Conservation (phyloP, 1,140 invertebrate genomes). For the Halyomorpha halys region DNA sequence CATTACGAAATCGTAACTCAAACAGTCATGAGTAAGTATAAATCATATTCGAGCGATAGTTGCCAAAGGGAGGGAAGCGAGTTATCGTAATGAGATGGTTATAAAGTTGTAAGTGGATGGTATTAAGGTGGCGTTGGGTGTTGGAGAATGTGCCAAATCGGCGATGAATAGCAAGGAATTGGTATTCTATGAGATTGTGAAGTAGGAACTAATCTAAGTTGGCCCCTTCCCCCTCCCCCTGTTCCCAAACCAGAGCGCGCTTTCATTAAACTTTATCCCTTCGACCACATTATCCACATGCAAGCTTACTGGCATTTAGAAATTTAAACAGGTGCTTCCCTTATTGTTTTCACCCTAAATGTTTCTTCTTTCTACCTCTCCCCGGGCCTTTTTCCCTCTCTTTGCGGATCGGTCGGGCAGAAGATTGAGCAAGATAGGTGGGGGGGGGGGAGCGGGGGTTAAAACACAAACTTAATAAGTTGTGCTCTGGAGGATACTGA, state of each 20-base stretch:
- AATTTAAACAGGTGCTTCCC: constrained; percentile 13
- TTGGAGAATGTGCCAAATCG: constrained; percentile 16
- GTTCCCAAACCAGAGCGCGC: constrained; percentile 6
- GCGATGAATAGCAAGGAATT: constrained; percentile 22
- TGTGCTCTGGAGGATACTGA: no score
- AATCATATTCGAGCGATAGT: no score
- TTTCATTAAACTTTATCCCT: constrained; percentile 22
- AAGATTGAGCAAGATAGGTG: no score
- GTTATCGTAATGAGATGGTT: constrained; percentile 1
- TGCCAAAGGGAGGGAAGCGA: no score
- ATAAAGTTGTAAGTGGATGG: constrained; percentile 17
- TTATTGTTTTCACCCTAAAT: no score
- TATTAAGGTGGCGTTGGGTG: neutral
- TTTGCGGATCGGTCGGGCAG: no score
- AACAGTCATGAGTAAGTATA: no score
- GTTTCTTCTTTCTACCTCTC: no score
- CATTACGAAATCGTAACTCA: no score
- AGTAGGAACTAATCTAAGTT: constrained; percentile 23
- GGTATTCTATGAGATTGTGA: constrained; percentile 24
- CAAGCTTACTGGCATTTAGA: constrained; percentile 11
- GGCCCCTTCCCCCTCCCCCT: constrained; percentile 1
- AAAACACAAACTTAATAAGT: no score
- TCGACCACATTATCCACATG: constrained; percentile 20
- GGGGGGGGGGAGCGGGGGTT: no score
- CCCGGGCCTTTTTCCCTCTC: no score